phyloP scores from a whole-genome alignment of 2,113 vertebrate genomes.

The Urocynchramus pylzowi region DNA sequence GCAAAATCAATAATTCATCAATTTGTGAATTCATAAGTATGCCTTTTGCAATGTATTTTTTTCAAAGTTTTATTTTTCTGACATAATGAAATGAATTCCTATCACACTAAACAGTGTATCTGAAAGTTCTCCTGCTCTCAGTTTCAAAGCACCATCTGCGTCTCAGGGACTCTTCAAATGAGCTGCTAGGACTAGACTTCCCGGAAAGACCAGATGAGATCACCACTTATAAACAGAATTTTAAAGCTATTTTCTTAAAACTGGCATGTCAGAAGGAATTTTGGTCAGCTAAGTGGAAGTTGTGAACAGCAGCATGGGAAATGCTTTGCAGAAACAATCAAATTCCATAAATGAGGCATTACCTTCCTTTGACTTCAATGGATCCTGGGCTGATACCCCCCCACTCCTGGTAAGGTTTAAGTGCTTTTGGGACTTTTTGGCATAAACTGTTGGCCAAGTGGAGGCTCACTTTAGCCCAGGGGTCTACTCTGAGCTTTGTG shows the following conservation, averaged over 20 bases:
- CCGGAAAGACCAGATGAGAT: background rate
- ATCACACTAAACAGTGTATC: background rate
- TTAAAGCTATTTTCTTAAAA: background rate
- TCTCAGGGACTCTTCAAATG: background rate
- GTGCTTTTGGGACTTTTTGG: background rate
- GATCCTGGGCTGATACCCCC: background rate
- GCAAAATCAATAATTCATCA: conserved; percentile 47
- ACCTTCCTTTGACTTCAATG: background rate
- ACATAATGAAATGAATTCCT: background rate
- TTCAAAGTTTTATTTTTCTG: conserved; percentile 18
- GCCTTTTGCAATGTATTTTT: background rate
- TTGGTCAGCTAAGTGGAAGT: background rate
- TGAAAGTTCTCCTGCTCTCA: background rate
- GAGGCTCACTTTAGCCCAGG: background rate
- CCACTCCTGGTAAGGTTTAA: background rate
- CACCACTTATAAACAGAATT: background rate
- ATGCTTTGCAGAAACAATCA: background rate
- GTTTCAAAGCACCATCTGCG: conserved; percentile 9
- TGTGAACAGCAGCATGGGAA: background rate
- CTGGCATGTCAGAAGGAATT: background rate
- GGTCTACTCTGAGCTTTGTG: background rate
- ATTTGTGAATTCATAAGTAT: background rate
- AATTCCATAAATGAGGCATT: background rate
- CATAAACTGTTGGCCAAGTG: background rate
- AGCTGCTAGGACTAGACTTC: background rate